Evolutionary conservation across 2,113 vertebrate genomes (phyloP), one percentile per base, ranked within the genome.

Genomic region (Anoplopoma fimbria): DNA sequence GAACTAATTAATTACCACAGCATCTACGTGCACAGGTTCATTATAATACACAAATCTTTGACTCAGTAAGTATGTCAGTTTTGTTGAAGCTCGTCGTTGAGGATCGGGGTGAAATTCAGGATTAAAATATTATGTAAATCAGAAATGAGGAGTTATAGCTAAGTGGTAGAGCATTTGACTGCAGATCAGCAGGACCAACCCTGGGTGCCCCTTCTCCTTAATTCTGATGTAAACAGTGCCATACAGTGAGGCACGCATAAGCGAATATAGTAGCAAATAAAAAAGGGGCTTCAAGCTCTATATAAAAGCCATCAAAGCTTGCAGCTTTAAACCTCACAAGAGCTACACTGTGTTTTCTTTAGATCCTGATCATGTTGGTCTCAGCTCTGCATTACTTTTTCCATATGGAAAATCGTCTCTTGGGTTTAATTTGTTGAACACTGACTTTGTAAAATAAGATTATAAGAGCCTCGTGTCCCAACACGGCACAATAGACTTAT

Each of bases 141-240:
- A n/a, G n/a, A n/a, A n/a, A n/a, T n/a, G n/a, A n/a, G n/a, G n/a
- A n/a, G n/a, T n/a, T 96, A 96, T 96, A 97, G 95, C 95, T 97
- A 95, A 97, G 96, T 96, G 95, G 95, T 95, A 96, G 96, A 96
- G 96, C 96, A 97, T 97, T 97, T 97, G 95, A 96, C 95, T 96
- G 94, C 95, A 96, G 95, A 95, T 96, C 96, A 96, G n/a, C n/a
- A n/a, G n/a, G n/a, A n/a, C n/a, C n/a, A n/a, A 95, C 92, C 96
- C 94, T 88, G 79, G 90, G 89, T 95, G 93, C 38, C 60, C 29
- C 49, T 17, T 58, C 19, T 81, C n/a, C 74, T 74, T 55, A 57
- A 7, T 25, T 1, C 38, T 0, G 15, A 19, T 29, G 27, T n/a
- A 72, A 79, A 75, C 74, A n/a, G n/a, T n/a, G n/a, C 34, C 5